Conservation (phyloP, 2,888 invertebrate genomes). For the Thera britannica region DNA sequence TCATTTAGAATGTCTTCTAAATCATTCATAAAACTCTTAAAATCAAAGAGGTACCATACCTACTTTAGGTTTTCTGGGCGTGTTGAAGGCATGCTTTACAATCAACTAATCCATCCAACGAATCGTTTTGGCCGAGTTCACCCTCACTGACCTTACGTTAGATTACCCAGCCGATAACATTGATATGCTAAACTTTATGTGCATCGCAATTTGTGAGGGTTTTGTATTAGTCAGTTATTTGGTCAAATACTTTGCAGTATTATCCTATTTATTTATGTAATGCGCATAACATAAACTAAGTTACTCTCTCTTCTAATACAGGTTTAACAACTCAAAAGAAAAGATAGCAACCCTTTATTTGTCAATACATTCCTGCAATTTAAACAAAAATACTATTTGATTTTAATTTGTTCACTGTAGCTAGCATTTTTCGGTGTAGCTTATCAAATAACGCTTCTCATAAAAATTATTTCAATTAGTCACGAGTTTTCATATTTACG, state of each 20-base stretch:
- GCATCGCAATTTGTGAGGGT: slow-evolving; percentile 8
- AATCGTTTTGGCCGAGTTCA: slow-evolving; percentile 20
- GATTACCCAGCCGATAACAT: slow-evolving; percentile 25
- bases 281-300: too few species aligned
- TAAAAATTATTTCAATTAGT: background rate
- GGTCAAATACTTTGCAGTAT: background rate
- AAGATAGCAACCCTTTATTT: too few species aligned
- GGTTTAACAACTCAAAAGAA: too few species aligned
- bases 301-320: too few species aligned
- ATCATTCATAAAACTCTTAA: background rate
- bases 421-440: background rate
- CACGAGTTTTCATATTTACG: too few species aligned
- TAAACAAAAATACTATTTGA: too few species aligned
- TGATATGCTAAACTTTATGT: slow-evolving; percentile 15
- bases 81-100: background rate
- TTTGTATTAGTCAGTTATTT: slow-evolving; percentile 8
- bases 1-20: background rate
- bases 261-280: too few species aligned
- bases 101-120: slow-evolving; percentile 20
- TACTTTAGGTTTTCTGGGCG: slow-evolving; percentile 1
- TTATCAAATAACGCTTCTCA: background rate
- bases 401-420: background rate
- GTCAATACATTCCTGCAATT: too few species aligned
- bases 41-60: too few species aligned
- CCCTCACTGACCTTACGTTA: slow-evolving; percentile 22